Evolutionary conservation across 2,797 vertebrate genomes (phyloP).

Genomic region (Meda fulgida): DNA sequence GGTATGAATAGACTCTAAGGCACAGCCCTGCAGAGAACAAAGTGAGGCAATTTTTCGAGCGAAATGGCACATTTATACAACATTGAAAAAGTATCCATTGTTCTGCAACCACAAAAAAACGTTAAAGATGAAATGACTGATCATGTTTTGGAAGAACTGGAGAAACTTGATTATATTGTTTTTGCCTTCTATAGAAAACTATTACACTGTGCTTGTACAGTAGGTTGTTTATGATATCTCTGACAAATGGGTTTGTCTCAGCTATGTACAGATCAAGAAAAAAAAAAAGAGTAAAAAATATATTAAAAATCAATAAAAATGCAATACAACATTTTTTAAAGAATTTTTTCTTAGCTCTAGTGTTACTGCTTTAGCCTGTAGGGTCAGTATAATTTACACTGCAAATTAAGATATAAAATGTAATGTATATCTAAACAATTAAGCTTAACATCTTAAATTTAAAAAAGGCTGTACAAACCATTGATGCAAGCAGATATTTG

Average conservation of each 20-base stretch:
- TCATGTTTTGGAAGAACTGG: background rate
- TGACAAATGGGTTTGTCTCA: background rate
- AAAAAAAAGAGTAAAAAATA: too few relatives aligned
- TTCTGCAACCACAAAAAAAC: conserved; percentile 22
- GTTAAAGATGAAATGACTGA: background rate
- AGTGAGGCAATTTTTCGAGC: background rate
- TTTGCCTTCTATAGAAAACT: background rate
- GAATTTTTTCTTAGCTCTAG: background rate
- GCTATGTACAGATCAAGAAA: background rate
- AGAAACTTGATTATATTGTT: background rate
- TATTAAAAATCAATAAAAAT: background rate
- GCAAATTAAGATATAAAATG: background rate
- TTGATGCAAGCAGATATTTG: background rate
- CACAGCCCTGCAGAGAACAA: background rate
- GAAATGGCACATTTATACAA: background rate
- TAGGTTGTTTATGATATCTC: background rate
- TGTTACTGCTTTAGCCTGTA: background rate
- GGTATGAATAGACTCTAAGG: background rate
- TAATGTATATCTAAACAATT: background rate
- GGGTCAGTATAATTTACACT: background rate
- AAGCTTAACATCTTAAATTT: background rate
- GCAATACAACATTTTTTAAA: background rate
- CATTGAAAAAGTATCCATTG: background rate
- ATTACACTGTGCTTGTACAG: background rate
- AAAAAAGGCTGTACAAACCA: background rate